Base-by-base conservation (phyloP, 2,113 vertebrate species). In the Thunnus thynnus region DNA sequence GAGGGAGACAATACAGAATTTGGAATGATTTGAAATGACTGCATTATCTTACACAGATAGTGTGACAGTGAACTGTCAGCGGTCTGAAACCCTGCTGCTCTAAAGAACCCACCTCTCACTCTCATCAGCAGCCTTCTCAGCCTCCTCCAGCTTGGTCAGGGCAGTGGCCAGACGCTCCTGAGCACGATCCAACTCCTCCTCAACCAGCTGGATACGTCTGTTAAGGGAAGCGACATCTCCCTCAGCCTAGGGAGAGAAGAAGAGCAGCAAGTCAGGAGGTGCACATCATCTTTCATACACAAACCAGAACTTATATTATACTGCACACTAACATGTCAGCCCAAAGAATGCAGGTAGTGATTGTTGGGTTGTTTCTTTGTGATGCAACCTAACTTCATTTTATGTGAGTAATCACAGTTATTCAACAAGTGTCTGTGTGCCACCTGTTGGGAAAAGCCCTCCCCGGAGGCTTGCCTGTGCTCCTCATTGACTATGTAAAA, bases 171-270 rank as follows among this genome's bases (percentile, higher is more conserved):
- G 95, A 91, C 98, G 98, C 95, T 99, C 98, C 93, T 99, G 98
- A 92, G 98, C 98, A 41, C 98, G 97, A 89, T 99, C 98, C 96
- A 99, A 90, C 97, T 99, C 98, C 86, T 99, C 98, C 96, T 99
- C 98, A 94, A 99, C 98, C 95, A 99, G 97, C 92, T 99, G 98
- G 97, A 99, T 99, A 77, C 98, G 97, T 90, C 98, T 97, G 96
- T 99, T 99, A 93, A 99, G 95, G 82, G 97, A 99, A 83, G 98
- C 98, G 17, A 99, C 98, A 13, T 99, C 98, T 0, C 92, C 95
- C 96, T 99, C 98, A 93, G 98, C 98, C 98, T 99, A 55, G 27
- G 99, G 94, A 97, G 64, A 87, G 13, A 27, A 60, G 81, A 78
- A 66, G 22, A 73, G 14, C 46, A 78, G 20, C 13, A 32, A 0